These are phyloP conservation scores for Chouioia cunea DNA, from an alignment of 2,888 invertebrate species.

Conservation along the genomic window DNA sequence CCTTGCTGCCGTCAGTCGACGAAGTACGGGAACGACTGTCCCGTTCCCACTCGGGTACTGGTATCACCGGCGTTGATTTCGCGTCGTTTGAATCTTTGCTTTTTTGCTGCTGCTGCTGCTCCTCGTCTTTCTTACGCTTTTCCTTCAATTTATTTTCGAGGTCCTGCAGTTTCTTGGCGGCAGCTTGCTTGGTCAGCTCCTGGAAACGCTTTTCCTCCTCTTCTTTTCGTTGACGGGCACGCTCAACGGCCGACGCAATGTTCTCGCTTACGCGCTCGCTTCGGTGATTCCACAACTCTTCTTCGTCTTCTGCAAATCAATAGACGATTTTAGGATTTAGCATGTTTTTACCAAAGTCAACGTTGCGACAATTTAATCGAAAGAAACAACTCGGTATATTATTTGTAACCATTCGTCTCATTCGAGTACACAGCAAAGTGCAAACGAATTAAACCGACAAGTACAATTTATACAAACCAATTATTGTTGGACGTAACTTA, in stretches of 20 bases:
- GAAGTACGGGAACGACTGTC: conserved; percentile 67
- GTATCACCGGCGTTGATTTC: conserved; percentile 19
- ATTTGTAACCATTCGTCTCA: too few species aligned
- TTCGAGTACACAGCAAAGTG: too few species aligned
- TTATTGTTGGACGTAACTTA: too few species aligned
- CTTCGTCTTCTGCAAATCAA: conserved; percentile 69
- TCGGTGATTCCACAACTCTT: conserved; percentile 80
- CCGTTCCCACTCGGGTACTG: conserved; percentile 71
- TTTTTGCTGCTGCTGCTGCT: conserved; percentile 53
- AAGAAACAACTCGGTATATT: too few species aligned
- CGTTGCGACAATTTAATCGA: too few species aligned
- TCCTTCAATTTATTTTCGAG: conserved; percentile 77
- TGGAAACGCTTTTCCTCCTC: conserved; percentile 87
- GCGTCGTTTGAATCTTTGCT: conserved; percentile 12
- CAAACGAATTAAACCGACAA: too few species aligned
- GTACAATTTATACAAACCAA: too few species aligned
- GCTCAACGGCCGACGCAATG: conserved; percentile 83
- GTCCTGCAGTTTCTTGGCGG: conserved; percentile 78
- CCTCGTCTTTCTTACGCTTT: conserved; percentile 70
- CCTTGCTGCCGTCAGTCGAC: conserved; percentile 55
- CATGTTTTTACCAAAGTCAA: too few species aligned
- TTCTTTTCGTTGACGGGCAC: conserved; percentile 87
- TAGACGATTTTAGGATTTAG: too few species aligned
- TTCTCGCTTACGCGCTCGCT: conserved; percentile 79
- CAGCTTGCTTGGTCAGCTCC: conserved; percentile 74